phyloP scores from a whole-genome alignment of 92 coral and sea anemone genomes.

The Parazoanthus swiftii region DNA sequence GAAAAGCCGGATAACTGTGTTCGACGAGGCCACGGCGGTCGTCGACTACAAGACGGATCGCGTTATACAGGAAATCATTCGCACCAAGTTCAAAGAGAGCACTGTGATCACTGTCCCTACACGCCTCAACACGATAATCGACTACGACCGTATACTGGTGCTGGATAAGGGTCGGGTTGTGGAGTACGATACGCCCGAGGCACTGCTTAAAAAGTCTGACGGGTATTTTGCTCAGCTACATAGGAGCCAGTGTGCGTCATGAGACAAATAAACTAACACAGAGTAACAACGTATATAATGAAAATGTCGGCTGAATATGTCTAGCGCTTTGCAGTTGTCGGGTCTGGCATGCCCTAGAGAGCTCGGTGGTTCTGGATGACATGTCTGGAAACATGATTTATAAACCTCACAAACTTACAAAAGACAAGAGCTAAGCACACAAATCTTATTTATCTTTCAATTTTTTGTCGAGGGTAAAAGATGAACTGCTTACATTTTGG shows the following conservation, averaged over 20 bases:
- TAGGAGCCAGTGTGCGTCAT: slow-evolving; percentile 66
- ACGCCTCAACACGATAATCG: slow-evolving; percentile 78
- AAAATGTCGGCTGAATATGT: background rate
- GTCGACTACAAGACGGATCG: slow-evolving; percentile 92
- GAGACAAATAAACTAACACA: background rate
- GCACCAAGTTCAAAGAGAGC: slow-evolving; percentile 66
- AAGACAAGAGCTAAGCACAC: too few relatives aligned
- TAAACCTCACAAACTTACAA: too few relatives aligned
- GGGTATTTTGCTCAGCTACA: slow-evolving; percentile 84
- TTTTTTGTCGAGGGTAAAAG: background rate
- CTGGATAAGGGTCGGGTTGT: slow-evolving; percentile 78
- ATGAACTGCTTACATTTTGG: background rate
- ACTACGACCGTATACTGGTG: slow-evolving; percentile 85
- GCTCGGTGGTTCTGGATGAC: background rate
- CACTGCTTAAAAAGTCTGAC: slow-evolving; percentile 60
- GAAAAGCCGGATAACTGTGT: slow-evolving; percentile 69
- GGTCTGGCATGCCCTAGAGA: background rate
- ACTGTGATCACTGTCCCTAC: slow-evolving; percentile 74
- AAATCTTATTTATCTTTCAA: too few relatives aligned
- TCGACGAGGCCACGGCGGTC: slow-evolving; percentile 79
- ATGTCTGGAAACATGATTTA: too few relatives aligned
- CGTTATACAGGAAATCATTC: slow-evolving; percentile 78
- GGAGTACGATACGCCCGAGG: slow-evolving; percentile 84
- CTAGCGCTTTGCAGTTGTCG: background rate
- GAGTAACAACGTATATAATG: background rate